Conservation (phyloP, 2,888 invertebrate species). For the Cantharis rustica region DNA sequence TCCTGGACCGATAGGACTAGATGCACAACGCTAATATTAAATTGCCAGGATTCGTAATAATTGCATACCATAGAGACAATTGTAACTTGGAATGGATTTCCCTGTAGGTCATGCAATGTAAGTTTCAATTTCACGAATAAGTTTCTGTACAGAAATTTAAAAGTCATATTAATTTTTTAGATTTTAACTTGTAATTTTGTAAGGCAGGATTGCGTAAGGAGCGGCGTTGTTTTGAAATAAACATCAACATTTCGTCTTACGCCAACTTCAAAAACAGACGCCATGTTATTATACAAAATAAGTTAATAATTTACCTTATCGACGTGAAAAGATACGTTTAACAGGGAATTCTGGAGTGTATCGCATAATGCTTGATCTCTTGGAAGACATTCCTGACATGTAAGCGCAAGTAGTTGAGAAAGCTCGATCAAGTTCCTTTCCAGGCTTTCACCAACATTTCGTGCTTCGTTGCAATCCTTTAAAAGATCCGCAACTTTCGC, state of each 20-base stretch:
- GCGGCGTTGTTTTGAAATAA: background rate
- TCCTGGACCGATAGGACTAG: constrained; percentile 15
- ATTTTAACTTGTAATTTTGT: too few relatives aligned
- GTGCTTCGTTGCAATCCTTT: constrained; percentile 62
- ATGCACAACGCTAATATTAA: constrained; percentile 18
- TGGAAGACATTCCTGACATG: constrained; percentile 68
- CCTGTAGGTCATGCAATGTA: background rate
- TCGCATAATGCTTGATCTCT: constrained; percentile 78
- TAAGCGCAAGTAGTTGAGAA: constrained; percentile 62
- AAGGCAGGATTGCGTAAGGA: too few relatives aligned
- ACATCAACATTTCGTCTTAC: background rate
- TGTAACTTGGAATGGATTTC: constrained; percentile 1
- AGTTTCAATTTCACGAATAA: background rate
- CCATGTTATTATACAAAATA: background rate
- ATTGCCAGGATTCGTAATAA: constrained; percentile 12
- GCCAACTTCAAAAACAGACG: background rate
- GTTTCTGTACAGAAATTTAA: too few relatives aligned
- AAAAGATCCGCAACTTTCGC: constrained; percentile 62
- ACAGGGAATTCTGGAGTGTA: constrained; percentile 72
- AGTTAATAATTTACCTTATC: constrained; percentile 60
- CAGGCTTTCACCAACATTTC: constrained; percentile 60
- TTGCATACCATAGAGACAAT: background rate
- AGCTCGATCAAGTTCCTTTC: constrained; percentile 65
- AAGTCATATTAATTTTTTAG: too few relatives aligned
- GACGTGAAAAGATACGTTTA: constrained; percentile 67